Evolutionary conservation across 2,113 vertebrate genomes (phyloP), one percentile per base, ranked within the genome.

Genomic region (Oncorhynchus mykiss): DNA sequence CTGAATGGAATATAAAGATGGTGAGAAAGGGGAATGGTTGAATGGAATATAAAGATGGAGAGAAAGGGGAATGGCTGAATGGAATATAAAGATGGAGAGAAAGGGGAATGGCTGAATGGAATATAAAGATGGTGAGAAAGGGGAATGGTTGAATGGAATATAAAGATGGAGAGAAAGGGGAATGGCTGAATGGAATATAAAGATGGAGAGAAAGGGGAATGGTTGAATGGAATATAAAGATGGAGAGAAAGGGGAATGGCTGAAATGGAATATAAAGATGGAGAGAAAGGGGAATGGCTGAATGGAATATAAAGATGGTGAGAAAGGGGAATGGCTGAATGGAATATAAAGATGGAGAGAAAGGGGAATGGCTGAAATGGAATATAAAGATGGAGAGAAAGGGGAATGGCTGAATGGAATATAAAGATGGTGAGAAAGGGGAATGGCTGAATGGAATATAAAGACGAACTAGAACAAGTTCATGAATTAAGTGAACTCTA

Each of bases 181-280:
- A 73, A 48, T 72, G 7, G 34, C 82, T 81, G 85, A 77, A 78
- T 85, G 70, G 34, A 22, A 6, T 70, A 45, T 51, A 45, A 24
- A 45, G 22, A 16, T 70, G 69, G 31, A 1, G 31, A 34, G 31
- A 34, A 34, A 34, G 31, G 31, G 31, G 24, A 7, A 48, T 4
- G 27, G 12, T 1, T 60, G 6, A 16, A 39, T 22, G 39, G 39
- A 49, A 13, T 1, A 20, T 7, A 20, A n/a, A 34, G 31, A 34
- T 34, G 31, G 31, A 1, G 67, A 68, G 27, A 68, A 20, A 1
- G 59, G n/a, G 13, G 6, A 34, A 39, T 24, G 31, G 18, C 2
- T 13, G 1, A 16, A 16, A 60, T 20, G 34, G 57, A 8, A 34
- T 6, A n/a, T 16, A 70, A 20, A 11, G 64, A 65, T 20, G 29